phyloP scores from a whole-genome alignment of 2,888 invertebrate species.

The Drosophila lutescens region DNA sequence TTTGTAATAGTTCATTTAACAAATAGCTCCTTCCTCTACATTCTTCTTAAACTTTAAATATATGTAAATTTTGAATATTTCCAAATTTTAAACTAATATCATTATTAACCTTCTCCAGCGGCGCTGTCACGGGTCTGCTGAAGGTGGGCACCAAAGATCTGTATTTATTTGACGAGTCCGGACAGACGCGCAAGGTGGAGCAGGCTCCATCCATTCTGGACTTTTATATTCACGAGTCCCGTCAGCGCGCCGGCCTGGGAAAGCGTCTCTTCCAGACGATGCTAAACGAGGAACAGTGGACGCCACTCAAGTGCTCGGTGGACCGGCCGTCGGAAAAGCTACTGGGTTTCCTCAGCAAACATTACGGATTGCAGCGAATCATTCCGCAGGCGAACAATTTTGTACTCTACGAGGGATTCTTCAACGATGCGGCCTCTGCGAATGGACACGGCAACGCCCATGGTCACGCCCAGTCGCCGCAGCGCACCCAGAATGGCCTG shows the following conservation, averaged over 20 bases:
- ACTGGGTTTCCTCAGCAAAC: conserved; percentile 92
- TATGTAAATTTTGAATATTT: neutral
- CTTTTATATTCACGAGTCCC: conserved; percentile 94
- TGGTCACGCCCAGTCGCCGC: conserved; percentile 54
- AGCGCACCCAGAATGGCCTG: conserved; percentile 67
- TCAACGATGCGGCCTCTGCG: conserved; percentile 81
- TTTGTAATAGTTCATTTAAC: no score
- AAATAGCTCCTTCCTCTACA: no score
- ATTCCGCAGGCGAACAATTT: conserved; percentile 95
- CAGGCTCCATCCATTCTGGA: conserved; percentile 95
- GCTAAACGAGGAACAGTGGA: conserved; percentile 89
- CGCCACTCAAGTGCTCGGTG: conserved; percentile 92
- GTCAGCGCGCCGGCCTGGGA: conserved; percentile 94
- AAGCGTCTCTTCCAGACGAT: conserved; percentile 93
- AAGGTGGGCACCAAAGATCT: conserved; percentile 96
- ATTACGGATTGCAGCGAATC: conserved; percentile 88
- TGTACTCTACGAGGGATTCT: conserved; percentile 93
- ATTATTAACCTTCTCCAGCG: conserved; percentile 85
- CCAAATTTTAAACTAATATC: neutral
- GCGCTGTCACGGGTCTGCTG: conserved; percentile 92
- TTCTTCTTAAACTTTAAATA: no score
- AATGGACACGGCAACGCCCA: conserved; percentile 58
- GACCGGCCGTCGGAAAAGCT: conserved; percentile 97
- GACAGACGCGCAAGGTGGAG: conserved; percentile 90
- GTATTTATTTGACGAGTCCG: conserved; percentile 91